Base-by-base conservation (phyloP, 2,888 invertebrate species). In the Erebia palarica region DNA sequence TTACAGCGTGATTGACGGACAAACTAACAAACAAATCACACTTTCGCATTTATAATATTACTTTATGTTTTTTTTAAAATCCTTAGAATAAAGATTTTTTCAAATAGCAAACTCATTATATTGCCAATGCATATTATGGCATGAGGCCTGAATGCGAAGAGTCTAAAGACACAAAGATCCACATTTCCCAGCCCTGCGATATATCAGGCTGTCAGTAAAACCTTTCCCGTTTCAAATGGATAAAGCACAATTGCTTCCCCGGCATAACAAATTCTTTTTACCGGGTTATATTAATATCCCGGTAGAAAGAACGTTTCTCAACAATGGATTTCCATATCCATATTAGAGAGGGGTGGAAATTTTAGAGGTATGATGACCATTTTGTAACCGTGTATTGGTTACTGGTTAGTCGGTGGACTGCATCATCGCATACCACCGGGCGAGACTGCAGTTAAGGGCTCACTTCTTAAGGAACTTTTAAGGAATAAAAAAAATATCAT, bases 281-380 rank as follows among this genome's bases (percentile, higher is more conserved):
- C 67, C 16, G 59, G 49, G 59, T 47, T 59, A 59, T 51, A 36
- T 49, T 59, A 67, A 67, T 67, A 59, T 44, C 58, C 59, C 57
- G 16, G 14, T 27, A 27, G 36, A 42, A 44, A 44, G 55, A 63
- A 55, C 59, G 18, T 65, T 73, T 49, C 13, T 42, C 57, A 64
- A 65, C 65, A 73, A 68, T 65, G 60, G 57, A 67, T 70, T 70
- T 61, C 60, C 60, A 68, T 14, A 70, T 64, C 42, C 27, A 57
- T 16, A 47, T 11, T 16, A 18, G 5, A 10, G 1, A 61, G 44
- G 47, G 61, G 61, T 44, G 42, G 44, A 8, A 44, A 53, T n/a
- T 51, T 53, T 53, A n/a, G n/a, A 7, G 1, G n/a, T 16, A 9
- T 53, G 51, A 1, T 9, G 9, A 44, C 44, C 13, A 47, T 36